Base-by-base conservation (phyloP, 2,797 vertebrate species). In the Notolepis coatsorum region DNA sequence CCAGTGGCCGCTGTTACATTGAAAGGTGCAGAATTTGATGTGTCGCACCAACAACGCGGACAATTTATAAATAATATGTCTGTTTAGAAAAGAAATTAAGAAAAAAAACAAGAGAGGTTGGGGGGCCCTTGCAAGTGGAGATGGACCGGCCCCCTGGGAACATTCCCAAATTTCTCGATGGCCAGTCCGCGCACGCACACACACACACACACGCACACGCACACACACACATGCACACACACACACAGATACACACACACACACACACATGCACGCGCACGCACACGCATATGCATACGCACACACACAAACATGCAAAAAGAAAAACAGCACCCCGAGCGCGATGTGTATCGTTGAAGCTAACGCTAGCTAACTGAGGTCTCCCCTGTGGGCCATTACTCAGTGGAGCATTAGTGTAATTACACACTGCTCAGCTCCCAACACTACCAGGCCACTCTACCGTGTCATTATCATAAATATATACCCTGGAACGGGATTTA, bases 331-430 rank as follows among this genome's bases (percentile, higher is more conserved):
- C 47, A 58, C 41, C 46, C 8, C 1, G 9, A 61, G 24, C 46
- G 58, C 46, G 65, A 59, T 62, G 60, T 62, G 65, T 72, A 67
- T 66, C 53, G 55, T 70, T 66, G 66, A 73, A 85, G 65, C 77
- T 78, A 72, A 71, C 75, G 53, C 59, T 79, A 77, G 79, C 68
- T 71, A 74, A 61, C 37, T 74, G 62, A 64, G 50, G 56, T 60
- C 62, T 88, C 81, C 81, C 87, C 84, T 79, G 84, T 85, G 88
- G 85, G 79, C 87, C 73, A 81, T 90, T 85, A 86, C 75, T 73
- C 82, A 85, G 79, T 4, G 23, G 79, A 84, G 87, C 84, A 88
- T 87, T 84, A 86, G 82, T 88, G 84, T 90, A 90, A 89, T 91
- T 89, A 88, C 86, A 88, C 84, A 89, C 82, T 85, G 65, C 69